Base-by-base conservation (phyloP, 2,888 invertebrate genomes). In the Coelopa pilipes region DNA sequence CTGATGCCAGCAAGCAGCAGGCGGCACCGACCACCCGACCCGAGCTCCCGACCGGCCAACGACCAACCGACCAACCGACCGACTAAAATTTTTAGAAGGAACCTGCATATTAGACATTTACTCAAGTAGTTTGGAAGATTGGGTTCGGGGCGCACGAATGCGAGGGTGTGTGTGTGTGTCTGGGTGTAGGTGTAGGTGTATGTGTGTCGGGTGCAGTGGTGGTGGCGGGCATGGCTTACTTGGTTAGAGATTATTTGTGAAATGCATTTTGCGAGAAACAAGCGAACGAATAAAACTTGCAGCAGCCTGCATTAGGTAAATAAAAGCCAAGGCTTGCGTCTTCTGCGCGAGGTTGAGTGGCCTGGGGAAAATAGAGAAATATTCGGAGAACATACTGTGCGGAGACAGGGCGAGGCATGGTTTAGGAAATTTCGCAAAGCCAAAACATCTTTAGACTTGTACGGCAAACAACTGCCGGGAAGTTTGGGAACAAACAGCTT, bases 1-100 rank as follows among this genome's bases (percentile, higher is more conserved):
- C 46, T 69, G 70, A 60, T 49, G n/a, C 24, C 60, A 53, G 53
- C 62, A 49, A 34, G 34, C 34, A 34, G n/a, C n/a, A n/a, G n/a
- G n/a, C n/a, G n/a, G n/a, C n/a, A 34, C 34, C 34, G 34, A 34
- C 34, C 4, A 34, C 2, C 34, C 34, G 7, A 60, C 24, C n/a
- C n/a, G n/a, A n/a, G n/a, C n/a, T n/a, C n/a, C n/a, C 34, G 34
- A 34, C 34, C 34, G 34, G 34, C 34, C 34, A 34, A 34, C 34
- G 34, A 34, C 34, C 34, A 34, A 34, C 34, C 4, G 7, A 34
- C 34, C 53, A 34, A 46, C 55, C 71, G 46, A 63, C 63, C 65
- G 45, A 71, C 65, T 65, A 55, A 71, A 50, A 53, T 60, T 65
- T 70, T 71, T 45, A 65, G 53, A 71, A 65, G 71, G 19, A 63